Percentiles rank a stretch among this genome's conserved stretches.
Evolutionary conservation across 2,888 invertebrate genomes (phyloP).

Genomic region (Sceliomorpha sp.): DNA sequence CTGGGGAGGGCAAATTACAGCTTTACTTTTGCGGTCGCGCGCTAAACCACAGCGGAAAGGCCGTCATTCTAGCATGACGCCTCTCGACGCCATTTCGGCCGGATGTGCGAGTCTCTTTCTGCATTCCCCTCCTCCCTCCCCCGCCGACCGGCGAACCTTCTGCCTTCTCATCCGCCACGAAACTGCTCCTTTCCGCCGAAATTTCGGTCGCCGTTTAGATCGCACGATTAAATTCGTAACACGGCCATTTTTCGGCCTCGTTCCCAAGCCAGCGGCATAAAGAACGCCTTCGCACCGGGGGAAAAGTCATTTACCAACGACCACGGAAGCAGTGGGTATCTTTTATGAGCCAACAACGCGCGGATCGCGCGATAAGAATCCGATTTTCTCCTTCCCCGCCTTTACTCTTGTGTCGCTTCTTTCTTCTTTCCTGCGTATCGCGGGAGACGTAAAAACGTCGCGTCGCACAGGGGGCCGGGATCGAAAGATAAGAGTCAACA

Average conservation of each 20-base stretch:
- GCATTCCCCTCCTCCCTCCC: too few relatives aligned
- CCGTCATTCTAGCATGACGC: slow-evolving; percentile 36
- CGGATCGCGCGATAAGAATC: too few relatives aligned
- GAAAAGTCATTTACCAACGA: slow-evolving; percentile 29
- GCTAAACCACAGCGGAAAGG: slow-evolving; percentile 30
- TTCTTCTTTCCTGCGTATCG: too few relatives aligned
- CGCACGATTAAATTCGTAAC: slow-evolving; percentile 31
- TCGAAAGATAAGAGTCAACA: too few relatives aligned
- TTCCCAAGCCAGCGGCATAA: slow-evolving; percentile 33
- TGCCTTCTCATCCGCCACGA: too few relatives aligned
- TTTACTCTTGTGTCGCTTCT: too few relatives aligned
- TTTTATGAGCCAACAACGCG: too few relatives aligned
- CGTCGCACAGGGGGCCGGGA: too few relatives aligned
- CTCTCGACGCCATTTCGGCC: slow-evolving; percentile 7
- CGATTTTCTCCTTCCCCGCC: too few relatives aligned
- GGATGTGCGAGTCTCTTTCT: slow-evolving; percentile 21
- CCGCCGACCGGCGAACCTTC: too few relatives aligned
- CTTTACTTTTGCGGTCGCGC: slow-evolving; percentile 23
- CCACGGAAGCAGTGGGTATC: too few relatives aligned
- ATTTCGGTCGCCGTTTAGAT: slow-evolving; percentile 37
- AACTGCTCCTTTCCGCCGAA: slow-evolving; percentile 9
- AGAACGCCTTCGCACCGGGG: slow-evolving; percentile 21
- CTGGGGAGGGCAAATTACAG: slow-evolving; percentile 26
- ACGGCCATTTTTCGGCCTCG: slow-evolving; percentile 10
- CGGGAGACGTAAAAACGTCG: too few relatives aligned